Evolutionary conservation across 2,888 invertebrate species (phyloP).

Genomic region (Choristoneura rosaceana): DNA sequence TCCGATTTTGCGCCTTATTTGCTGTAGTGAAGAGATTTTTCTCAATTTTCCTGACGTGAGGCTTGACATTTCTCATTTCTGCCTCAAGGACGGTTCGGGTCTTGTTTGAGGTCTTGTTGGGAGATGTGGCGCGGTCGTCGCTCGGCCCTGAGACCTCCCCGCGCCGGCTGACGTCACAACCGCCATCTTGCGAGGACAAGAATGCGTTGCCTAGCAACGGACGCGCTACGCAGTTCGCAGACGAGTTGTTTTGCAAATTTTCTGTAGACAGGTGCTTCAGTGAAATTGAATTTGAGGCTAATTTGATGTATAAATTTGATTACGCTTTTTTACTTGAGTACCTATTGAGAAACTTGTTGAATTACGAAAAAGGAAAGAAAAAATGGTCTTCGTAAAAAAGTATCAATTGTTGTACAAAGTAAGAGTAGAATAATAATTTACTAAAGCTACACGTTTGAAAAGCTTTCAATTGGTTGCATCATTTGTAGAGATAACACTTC

Average conservation of each 20-base stretch:
- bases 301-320: constrained; percentile 1
- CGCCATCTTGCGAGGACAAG: constrained; percentile 80
- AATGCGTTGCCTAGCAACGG: constrained; percentile 80
- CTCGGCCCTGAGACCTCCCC: constrained; percentile 68
- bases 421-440: too few relatives aligned
- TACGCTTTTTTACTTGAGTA: constrained; percentile 1
- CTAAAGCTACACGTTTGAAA: too few relatives aligned
- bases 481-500: too few relatives aligned
- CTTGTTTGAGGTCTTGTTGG: constrained; percentile 73
- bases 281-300: not conserved
- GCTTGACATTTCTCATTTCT: constrained; percentile 46
- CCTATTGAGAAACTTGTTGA: not conserved
- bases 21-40: constrained; percentile 42
- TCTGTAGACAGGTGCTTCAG: constrained; percentile 21
- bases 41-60: constrained; percentile 48
- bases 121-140: constrained; percentile 77
- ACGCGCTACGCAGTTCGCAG: constrained; percentile 63
- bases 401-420: too few relatives aligned
- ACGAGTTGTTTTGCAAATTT: constrained; percentile 49
- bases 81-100: constrained; percentile 72
- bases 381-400: not conserved
- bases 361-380: not conserved
- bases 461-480: too few relatives aligned
- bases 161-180: constrained; percentile 74
- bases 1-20: constrained; percentile 54